Conservation (phyloP, 1,140 invertebrate species). For the Catajapyx aquilonaris region DNA sequence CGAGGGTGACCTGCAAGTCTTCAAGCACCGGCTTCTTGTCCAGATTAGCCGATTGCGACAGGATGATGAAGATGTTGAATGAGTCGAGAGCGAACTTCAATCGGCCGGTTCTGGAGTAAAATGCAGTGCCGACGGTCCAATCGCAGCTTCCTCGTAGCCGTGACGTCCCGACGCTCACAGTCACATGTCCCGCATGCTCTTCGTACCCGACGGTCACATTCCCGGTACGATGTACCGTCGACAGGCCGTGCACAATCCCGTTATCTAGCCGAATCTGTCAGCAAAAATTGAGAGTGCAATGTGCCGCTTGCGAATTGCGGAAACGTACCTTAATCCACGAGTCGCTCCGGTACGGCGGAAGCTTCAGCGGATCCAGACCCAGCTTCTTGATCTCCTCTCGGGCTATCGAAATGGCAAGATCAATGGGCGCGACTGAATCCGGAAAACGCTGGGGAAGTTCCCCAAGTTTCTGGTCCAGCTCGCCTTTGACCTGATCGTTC, state of each 20-base stretch:
- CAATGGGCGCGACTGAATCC: constrained; percentile 63
- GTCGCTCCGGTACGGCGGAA: constrained; percentile 25
- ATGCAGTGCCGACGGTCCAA: constrained; percentile 49
- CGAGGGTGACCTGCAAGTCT: constrained; percentile 51
- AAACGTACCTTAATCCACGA: constrained; percentile 7
- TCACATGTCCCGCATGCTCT: constrained; percentile 35
- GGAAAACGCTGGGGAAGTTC: constrained; percentile 48
- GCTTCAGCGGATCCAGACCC: constrained; percentile 41
- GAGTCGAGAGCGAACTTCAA: constrained; percentile 53
- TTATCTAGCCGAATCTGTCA: not conserved
- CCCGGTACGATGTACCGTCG: constrained; percentile 56
- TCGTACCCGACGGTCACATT: constrained; percentile 47
- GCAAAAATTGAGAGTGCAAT: constrained; percentile 2
- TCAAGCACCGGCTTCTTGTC: constrained; percentile 43
- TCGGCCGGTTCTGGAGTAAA: constrained; percentile 43
- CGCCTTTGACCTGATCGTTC: constrained; percentile 34
- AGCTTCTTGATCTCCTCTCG: constrained; percentile 43
- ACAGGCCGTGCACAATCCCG: constrained; percentile 36
- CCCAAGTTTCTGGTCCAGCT: constrained; percentile 14
- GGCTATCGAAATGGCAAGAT: constrained; percentile 50
- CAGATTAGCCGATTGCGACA: constrained; percentile 53
- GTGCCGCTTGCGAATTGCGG: too few species aligned
- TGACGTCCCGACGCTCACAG: constrained; percentile 51
- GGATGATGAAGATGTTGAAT: constrained; percentile 22
- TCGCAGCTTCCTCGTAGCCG: constrained; percentile 46